phyloP scores from a whole-genome alignment of 2,797 vertebrate species.

The Anniella stebbinsi region DNA sequence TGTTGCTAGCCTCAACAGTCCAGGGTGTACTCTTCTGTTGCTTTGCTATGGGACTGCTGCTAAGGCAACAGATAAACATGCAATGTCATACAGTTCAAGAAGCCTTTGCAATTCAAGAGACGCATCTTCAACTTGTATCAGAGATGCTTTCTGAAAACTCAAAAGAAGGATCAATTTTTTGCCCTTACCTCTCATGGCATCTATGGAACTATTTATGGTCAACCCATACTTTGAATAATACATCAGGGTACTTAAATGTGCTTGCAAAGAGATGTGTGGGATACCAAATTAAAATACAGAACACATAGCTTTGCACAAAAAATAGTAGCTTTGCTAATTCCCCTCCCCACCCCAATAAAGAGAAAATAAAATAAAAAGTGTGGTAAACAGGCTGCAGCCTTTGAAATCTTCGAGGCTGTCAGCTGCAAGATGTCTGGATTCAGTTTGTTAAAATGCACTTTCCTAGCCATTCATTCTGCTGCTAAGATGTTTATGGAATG shows the following conservation, averaged over 20 bases:
- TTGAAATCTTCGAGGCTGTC: not conserved
- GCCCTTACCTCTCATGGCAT: not conserved
- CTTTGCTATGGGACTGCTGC: slow-evolving; percentile 56
- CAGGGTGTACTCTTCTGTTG: slow-evolving; percentile 44
- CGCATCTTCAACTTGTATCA: slow-evolving; percentile 7
- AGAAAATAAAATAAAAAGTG: slow-evolving; percentile 2
- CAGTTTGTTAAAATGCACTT: not conserved
- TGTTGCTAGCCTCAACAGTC: not conserved
- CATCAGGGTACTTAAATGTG: not conserved
- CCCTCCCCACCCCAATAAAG: not conserved
- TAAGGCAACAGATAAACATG: slow-evolving; percentile 39
- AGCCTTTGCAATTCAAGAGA: slow-evolving; percentile 32
- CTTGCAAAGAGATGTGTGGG: not conserved
- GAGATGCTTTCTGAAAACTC: slow-evolving; percentile 6
- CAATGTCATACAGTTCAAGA: slow-evolving; percentile 44
- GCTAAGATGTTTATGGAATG: not conserved
- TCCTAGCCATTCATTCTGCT: not conserved
- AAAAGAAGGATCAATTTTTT: not conserved
- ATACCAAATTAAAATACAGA: not conserved
- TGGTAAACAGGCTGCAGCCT: not conserved
- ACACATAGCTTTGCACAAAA: not conserved
- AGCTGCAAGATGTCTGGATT: not conserved
- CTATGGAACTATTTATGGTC: not conserved
- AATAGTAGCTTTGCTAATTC: not conserved
- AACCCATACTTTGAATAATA: not conserved